These are phyloP conservation scores for Drosophila tripunctata DNA, from an alignment of 2,888 invertebrate genomes.

Conservation along the genomic window DNA sequence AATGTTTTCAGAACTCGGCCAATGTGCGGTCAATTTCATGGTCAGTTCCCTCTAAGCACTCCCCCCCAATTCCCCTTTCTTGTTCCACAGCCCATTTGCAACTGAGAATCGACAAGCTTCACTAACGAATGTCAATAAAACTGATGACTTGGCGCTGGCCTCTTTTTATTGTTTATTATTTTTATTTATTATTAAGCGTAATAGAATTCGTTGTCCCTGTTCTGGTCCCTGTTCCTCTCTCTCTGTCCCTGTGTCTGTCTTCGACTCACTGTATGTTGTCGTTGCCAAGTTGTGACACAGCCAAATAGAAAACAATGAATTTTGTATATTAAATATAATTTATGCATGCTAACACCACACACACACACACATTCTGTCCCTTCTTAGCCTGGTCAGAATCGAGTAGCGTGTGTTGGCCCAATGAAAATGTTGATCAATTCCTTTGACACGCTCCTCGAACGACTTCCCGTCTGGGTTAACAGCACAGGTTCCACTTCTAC, in stretches of 20 bases:
- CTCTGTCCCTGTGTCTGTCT: too few relatives aligned
- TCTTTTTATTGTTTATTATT: slow-evolving; percentile 63
- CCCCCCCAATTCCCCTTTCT: too few relatives aligned
- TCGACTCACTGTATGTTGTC: too few relatives aligned
- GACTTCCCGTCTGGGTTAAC: not conserved
- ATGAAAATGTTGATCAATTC: slow-evolving; percentile 68
- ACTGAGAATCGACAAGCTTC: not conserved
- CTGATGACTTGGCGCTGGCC: slow-evolving; percentile 37
- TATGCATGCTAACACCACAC: slow-evolving; percentile 50
- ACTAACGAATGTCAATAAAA: slow-evolving; percentile 61
- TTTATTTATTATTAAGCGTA: slow-evolving; percentile 69
- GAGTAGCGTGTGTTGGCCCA: slow-evolving; percentile 61
- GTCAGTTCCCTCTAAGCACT: not conserved
- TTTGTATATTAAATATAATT: slow-evolving; percentile 49
- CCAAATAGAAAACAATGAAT: slow-evolving; percentile 30
- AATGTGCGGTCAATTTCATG: slow-evolving; percentile 43
- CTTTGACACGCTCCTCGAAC: slow-evolving; percentile 43
- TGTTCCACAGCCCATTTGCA: not conserved
- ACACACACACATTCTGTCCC: slow-evolving; percentile 27
- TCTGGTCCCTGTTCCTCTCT: not conserved
- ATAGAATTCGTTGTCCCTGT: slow-evolving; percentile 34
- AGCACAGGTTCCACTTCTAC: slow-evolving; percentile 10
- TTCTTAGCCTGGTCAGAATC: slow-evolving; percentile 18
- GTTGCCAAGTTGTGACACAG: slow-evolving; percentile 57
- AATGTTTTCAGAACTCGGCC: slow-evolving; percentile 32